These are phyloP conservation scores for Tauraco erythrolophus DNA, from an alignment of 2,113 vertebrate species.

Conservation along the genomic window DNA sequence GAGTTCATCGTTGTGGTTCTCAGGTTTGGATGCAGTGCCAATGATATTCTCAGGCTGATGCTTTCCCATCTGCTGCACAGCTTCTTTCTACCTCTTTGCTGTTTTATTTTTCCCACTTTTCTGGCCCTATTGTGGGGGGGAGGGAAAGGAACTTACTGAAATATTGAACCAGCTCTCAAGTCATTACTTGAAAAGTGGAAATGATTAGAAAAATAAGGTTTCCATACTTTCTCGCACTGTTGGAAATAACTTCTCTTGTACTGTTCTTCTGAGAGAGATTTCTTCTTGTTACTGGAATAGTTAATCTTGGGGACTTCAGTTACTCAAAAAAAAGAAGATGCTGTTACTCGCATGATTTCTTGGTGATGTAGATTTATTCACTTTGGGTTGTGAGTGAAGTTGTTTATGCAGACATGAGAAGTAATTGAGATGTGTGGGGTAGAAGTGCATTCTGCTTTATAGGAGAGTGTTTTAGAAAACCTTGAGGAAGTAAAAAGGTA, in stretches of 20 bases:
- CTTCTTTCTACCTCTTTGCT: not conserved
- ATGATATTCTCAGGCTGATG: not conserved
- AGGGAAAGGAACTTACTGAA: not conserved
- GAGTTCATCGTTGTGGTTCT: not conserved
- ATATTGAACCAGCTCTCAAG: not conserved
- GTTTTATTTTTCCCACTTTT: not conserved
- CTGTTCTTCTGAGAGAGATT: not conserved
- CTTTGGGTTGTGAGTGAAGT: not conserved
- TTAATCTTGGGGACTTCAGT: not conserved
- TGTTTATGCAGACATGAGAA: not conserved
- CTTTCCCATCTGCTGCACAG: not conserved
- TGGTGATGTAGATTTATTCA: not conserved
- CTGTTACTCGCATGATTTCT: not conserved
- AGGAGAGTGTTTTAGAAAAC: not conserved
- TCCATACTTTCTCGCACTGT: not conserved
- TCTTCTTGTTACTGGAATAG: not conserved
- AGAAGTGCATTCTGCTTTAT: not conserved
- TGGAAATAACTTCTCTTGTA: not conserved
- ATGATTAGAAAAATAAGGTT: not conserved
- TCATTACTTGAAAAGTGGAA: not conserved
- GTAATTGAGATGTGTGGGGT: not conserved
- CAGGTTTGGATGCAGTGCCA: not conserved
- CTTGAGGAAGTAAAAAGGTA: not conserved
- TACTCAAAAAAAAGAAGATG: not conserved
- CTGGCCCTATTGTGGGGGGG: not conserved